phyloP scores from a whole-genome alignment of 2,797 vertebrate genomes.

The Eutrigla gurnardus region DNA sequence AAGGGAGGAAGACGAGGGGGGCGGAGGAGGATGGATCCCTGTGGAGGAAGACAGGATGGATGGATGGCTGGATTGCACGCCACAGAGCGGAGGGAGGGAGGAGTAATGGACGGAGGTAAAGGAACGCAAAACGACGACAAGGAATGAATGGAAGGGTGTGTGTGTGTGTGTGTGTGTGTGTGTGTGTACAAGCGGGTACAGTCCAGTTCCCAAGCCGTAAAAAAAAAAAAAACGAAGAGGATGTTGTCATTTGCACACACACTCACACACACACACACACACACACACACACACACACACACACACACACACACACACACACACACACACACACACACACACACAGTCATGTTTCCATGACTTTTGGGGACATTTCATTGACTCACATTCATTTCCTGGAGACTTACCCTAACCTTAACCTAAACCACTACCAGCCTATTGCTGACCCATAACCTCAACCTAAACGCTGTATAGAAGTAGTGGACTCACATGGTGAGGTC shows the following conservation, averaged over 20 bases:
- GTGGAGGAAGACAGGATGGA: conserved; percentile 73
- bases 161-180: conserved; percentile 34
- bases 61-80: conserved; percentile 66
- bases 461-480: no score
- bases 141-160: conserved; percentile 45
- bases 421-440: no score
- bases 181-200: conserved; percentile 22
- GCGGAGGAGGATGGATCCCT: conserved; percentile 53
- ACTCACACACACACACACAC: not conserved
- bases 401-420: no score
- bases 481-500: no score
- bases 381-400: no score
- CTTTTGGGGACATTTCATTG: no score
- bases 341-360: not conserved
- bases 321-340: conserved; percentile 4
- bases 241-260: conserved; percentile 37
- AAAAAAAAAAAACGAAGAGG: conserved; percentile 41
- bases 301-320: not conserved
- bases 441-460: no score
- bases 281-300: not conserved
- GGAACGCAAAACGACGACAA: conserved; percentile 45
- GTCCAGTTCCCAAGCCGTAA: conserved; percentile 46
- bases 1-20: conserved; percentile 53
- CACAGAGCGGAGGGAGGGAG: conserved; percentile 49
- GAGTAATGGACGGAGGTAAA: conserved; percentile 44